Base-by-base conservation (phyloP, 2,113 vertebrate species). In the Pteropus alecto region DNA sequence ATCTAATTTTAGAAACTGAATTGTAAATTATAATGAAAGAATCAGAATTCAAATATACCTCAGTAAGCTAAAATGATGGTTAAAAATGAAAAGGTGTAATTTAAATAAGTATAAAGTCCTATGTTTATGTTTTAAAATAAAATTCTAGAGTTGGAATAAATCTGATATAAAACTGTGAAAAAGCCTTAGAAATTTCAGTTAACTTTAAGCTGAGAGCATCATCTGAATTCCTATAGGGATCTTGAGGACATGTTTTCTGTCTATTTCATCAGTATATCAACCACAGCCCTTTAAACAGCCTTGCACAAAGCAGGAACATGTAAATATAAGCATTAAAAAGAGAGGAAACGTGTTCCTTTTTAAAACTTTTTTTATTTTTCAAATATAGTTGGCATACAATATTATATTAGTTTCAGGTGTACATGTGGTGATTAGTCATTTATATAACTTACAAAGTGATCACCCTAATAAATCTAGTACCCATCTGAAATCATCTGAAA, bases 61-160 rank as follows among this genome's bases (percentile, higher is more conserved):
- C 4, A 58, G 51, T 9, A 48, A 91, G 43, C 28, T 48, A 93
- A 96, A 96, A 87, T 82, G 24, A 78, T 96, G 24, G 85, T 87
- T 88, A 83, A 84, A 74, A 48, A 33, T 12, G 30, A 41, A 95
- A 90, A 84, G 7, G n/a, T 83, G 2, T 16, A 87, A 74, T 83
- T 88, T 87, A 74, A 56, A 26, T 11, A 70, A 86, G 4, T 83
- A 76, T 18, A 8, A 97, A 81, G 22, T 24, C 26, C 21, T 48
- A 88, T 11, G 51, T 92, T 85, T 28, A 63, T 0, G 10, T 54
- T 83, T 81, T 78, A 90, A 76, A 87, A 92, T 63, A 21, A 84
- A 87, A 94, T 84, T 63, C 3, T 38, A 1, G 54, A 63, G 1
- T 79, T 91, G 26, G 4, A 81, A 79, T 90, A 90, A 83, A 87